Base-by-base conservation (phyloP, 92 coral and sea anemone species). In the Bergia sp. region DNA sequence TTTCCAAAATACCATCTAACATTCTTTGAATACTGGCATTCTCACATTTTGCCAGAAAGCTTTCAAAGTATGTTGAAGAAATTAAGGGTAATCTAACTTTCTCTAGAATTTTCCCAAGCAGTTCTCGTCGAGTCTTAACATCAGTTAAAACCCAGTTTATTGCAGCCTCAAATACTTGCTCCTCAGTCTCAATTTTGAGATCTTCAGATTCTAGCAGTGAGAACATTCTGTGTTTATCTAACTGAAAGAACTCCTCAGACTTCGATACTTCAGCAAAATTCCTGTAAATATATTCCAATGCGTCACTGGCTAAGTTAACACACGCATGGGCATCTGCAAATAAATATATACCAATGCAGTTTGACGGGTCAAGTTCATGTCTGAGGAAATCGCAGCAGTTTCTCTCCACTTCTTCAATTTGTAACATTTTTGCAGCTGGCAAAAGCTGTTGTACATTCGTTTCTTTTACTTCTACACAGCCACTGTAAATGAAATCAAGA, bases 401-500 rank as follows among this genome's bases (percentile, higher is more conserved):
- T 9, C 79, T 90, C 67, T 92, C 98, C 7, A 96, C 86, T 42
- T 92, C 96, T 73, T 96, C 99, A 23, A 96, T 86, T 89, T 96
- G 99, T 0, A 96, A 86, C 98, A 95, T 95, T 86, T 95, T 94
- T n/a, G 98, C 94, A 5, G 99, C 96, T 0, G 96, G 95, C 37
- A 96, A 81, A 80, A 96, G 96, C 84, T 94, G 94, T 76, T 96
- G 96, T 3, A 96, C 99, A 61, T 96, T 95, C 7, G 87, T 86
- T 72, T 96, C 95, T 37, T 89, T 89, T 5, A 95, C 94, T n/a
- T 92, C 91, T 2, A 96, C 94, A 16, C 73, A 23, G 65, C 99
- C 99, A 49, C 96, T 93, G 87, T 96, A 96, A 61, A 96, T 96
- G 78, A 95, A 96, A 77, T 96, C 96, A 47, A 96, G 94, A 83